Percentiles rank a stretch among this genome's conserved stretches.
Conservation (phyloP, 2,888 invertebrate species). For the Nycteola revayana region DNA sequence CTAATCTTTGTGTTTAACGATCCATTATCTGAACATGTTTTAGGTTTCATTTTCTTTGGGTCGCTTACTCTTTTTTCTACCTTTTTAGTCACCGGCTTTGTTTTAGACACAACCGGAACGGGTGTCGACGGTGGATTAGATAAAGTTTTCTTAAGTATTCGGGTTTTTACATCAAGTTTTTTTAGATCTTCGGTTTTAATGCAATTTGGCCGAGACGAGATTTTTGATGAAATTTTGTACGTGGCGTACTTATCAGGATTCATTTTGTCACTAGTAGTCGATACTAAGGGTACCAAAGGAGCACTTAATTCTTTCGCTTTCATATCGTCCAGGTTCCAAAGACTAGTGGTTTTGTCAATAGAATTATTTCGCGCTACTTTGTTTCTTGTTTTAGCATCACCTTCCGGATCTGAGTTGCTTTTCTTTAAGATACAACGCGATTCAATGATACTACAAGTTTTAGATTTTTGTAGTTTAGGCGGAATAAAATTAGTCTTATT, state of each 20-base stretch:
- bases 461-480: constrained; percentile 85
- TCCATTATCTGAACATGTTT: constrained; percentile 60
- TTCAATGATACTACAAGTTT: constrained; percentile 87
- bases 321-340: constrained; percentile 83
- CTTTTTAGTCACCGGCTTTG: constrained; percentile 67
- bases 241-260: constrained; percentile 76
- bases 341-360: constrained; percentile 80
- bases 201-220: constrained; percentile 57
- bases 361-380: constrained; percentile 72
- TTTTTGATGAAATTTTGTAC: constrained; percentile 75
- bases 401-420: constrained; percentile 72
- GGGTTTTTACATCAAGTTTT: constrained; percentile 78
- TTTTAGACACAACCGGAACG: constrained; percentile 73
- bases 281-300: constrained; percentile 62
- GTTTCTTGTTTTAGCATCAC: constrained; percentile 52
- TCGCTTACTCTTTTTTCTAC: constrained; percentile 66
- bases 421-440: constrained; percentile 86
- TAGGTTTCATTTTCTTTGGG: constrained; percentile 69
- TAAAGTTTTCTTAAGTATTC: constrained; percentile 78
- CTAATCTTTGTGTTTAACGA: constrained; percentile 63
- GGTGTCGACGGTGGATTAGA: constrained; percentile 78
- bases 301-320: constrained; percentile 73
- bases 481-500: constrained; percentile 57
- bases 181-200: constrained; percentile 72
- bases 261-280: constrained; percentile 62